phyloP scores from a whole-genome alignment of 1,140 invertebrate genomes.

The Drosophila virilis region DNA sequence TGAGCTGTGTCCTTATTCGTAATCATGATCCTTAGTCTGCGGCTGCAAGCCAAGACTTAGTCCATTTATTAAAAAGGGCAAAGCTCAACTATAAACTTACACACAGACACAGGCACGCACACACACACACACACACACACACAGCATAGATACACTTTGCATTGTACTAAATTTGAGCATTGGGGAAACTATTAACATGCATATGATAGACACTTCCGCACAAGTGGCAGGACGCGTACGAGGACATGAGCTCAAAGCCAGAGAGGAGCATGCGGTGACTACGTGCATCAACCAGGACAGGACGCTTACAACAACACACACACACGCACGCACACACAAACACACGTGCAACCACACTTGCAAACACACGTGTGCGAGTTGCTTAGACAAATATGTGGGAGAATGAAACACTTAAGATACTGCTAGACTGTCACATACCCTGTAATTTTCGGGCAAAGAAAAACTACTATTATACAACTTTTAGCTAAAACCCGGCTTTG shows the following conservation, averaged over 20 bases:
- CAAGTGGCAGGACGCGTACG: slow-evolving; percentile 57
- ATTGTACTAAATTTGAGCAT: slow-evolving; percentile 19
- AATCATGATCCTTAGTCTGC: slow-evolving; percentile 7
- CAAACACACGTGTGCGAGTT: slow-evolving; percentile 28
- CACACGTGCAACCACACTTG: background rate
- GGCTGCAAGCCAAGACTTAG: background rate
- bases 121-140: slow-evolving; percentile 13
- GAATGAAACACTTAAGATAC: slow-evolving; percentile 32
- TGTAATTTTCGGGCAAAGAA: background rate
- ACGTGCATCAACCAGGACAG: slow-evolving; percentile 59
- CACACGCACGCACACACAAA: slow-evolving; percentile 12
- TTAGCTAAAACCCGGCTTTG: too few species aligned
- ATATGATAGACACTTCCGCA: slow-evolving; percentile 81
- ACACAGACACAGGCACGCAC: background rate
- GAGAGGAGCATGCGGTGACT: slow-evolving; percentile 63
- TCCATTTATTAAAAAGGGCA: slow-evolving; percentile 7
- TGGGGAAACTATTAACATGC: slow-evolving; percentile 73
- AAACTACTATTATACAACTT: background rate
- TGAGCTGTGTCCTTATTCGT: slow-evolving; percentile 20
- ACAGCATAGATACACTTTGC: slow-evolving; percentile 1
- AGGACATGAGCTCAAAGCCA: slow-evolving; percentile 46
- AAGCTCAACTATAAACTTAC: slow-evolving; percentile 13
- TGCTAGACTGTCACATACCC: slow-evolving; percentile 18
- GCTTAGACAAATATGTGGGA: slow-evolving; percentile 19
- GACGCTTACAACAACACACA: slow-evolving; percentile 11